Base-by-base conservation (phyloP, 1,140 invertebrate species). In the Aethina tumida region DNA sequence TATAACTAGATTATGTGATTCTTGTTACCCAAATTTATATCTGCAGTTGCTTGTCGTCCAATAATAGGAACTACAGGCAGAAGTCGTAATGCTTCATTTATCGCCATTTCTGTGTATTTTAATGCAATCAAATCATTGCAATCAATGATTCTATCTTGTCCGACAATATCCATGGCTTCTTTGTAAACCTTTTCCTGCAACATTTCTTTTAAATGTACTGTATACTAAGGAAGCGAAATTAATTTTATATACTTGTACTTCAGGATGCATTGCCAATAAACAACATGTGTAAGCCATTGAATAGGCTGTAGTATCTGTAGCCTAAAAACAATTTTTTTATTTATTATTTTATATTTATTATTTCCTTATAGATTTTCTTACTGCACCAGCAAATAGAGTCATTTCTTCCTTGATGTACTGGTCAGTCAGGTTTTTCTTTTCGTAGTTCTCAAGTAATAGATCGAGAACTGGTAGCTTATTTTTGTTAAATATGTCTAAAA, bases 111-210 rank as follows among this genome's bases (percentile, higher is more conserved):
- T 1, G 34, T 36, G 18, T 42, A 42, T 17, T 42, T 42, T 32
- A 42, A 32, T 15, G 35, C 30, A 6, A 27, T 25, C 4, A 42
- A 15, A 19, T 42, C 40, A n/a, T 36, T 30, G 9, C 28, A 21
- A 15, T 30, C 35, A 9, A 42, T 42, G 7, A 34, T 33, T 12
- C 40, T 35, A 6, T 42, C 33, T 5, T 3, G 19, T 13, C 40
- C 40, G 10, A 42, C 34, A n/a, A 31, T 29, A 7, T n/a, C 15
- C 18, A 36, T 42, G 4, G 36, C 40, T 30, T 42, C 40, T 24
- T 36, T 8, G 28, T 42, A 42, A 2, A 42, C 27, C n/a, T 37
- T 42, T 19, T 36, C 20, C 34, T 42, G 68, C 7, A 70, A 57
- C 9, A 4, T 13, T 13, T 8, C 7, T n/a, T n/a, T n/a, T n/a